A percentile compares a stretch with the other conserved stretches of the same genome.
These are phyloP conservation scores for Benitochromis conjunctus DNA, from an alignment of 2,113 vertebrate genomes.

Conservation along the genomic window DNA sequence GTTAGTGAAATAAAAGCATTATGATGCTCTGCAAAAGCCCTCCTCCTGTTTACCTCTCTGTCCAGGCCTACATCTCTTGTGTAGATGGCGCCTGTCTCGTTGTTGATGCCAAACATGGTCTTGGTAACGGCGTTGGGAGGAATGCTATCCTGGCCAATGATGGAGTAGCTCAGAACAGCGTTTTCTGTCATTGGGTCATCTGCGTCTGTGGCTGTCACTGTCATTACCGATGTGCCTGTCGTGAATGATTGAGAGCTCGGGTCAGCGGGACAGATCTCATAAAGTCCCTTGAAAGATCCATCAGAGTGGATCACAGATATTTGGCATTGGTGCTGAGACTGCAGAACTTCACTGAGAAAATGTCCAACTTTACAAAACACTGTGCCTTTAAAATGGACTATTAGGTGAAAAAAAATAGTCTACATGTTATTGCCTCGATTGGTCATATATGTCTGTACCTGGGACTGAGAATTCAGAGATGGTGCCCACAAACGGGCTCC, in stretches of 20 bases:
- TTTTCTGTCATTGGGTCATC: slow-evolving; percentile 92
- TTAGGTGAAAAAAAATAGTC: background rate
- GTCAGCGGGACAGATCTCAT: background rate
- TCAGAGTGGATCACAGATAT: background rate
- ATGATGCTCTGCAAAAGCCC: background rate
- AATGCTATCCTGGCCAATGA: slow-evolving; percentile 77
- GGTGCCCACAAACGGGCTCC: slow-evolving; percentile 71
- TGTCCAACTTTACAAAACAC: background rate
- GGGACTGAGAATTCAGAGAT: slow-evolving; percentile 87
- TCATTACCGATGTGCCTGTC: slow-evolving; percentile 85
- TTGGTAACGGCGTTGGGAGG: slow-evolving; percentile 68
- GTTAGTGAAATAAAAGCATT: background rate
- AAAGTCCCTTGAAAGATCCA: background rate
- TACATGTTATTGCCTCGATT: background rate
- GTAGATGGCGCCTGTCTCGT: slow-evolving; percentile 83
- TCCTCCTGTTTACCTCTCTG: slow-evolving; percentile 76
- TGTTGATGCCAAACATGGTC: slow-evolving; percentile 86
- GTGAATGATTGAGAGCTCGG: background rate
- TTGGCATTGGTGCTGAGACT: background rate
- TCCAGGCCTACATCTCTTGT: slow-evolving; percentile 85
- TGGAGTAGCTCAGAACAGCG: slow-evolving; percentile 81
- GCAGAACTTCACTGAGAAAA: background rate
- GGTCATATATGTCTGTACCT: slow-evolving; percentile 69
- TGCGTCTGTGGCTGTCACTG: slow-evolving; percentile 80
- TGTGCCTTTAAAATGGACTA: background rate